These are phyloP conservation scores for Phymastichus coffea DNA, from an alignment of 1,140 invertebrate species.

Conservation along the genomic window DNA sequence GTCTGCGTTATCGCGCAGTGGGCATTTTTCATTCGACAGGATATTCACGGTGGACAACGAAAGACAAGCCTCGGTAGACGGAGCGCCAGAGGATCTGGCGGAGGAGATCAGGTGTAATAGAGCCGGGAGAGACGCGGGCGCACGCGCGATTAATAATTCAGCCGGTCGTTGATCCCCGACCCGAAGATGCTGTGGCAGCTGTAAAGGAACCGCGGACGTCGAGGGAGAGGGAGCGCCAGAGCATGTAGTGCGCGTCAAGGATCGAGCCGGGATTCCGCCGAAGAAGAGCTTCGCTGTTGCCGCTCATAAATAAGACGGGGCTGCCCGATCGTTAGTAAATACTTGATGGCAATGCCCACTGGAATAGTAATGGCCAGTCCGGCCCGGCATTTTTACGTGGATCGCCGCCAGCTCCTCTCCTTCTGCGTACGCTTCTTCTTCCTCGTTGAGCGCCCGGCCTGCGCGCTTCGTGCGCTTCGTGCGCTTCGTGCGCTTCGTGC, in stretches of 20 bases:
- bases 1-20: too few species aligned
- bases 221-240: background rate
- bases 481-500: too few species aligned
- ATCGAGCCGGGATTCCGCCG: background rate
- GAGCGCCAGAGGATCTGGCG: too few species aligned
- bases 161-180: background rate
- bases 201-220: background rate
- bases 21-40: too few species aligned
- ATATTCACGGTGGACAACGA: too few species aligned
- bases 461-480: too few species aligned
- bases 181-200: background rate
- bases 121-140: background rate
- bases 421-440: too few species aligned
- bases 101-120: too few species aligned
- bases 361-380: constrained; percentile 20
- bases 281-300: background rate
- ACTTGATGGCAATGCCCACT: constrained; percentile 27
- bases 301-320: constrained; percentile 30
- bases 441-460: too few species aligned
- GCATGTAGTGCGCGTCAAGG: background rate
- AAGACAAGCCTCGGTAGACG: too few species aligned
- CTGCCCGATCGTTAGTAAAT: constrained; percentile 36
- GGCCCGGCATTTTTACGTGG: background rate
- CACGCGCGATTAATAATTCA: constrained; percentile 11
- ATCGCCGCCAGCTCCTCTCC: background rate